Evolutionary conservation across 1,140 invertebrate species (phyloP), one percentile per base, ranked within the genome.

Genomic region (Cotesia vestalis): DNA sequence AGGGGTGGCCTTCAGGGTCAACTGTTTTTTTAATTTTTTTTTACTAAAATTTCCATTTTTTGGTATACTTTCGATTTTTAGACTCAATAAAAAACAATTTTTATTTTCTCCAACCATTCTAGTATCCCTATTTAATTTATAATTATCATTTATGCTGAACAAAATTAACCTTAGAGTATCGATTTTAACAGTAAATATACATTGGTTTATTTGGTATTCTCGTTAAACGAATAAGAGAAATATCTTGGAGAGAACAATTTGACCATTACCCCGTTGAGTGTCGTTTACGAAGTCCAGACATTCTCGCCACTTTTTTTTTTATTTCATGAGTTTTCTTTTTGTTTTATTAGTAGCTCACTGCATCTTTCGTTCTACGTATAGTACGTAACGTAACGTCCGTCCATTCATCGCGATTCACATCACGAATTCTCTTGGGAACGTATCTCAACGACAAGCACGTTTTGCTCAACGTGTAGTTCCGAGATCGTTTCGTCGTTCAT

Each of bases 391-490:
- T 46, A 46, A 46, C 40, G 40, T 46, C 40, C 40, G 51, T 66
- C 51, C 35, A 64, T 53, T 61, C 40, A 61, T 74, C 55, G 53
- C 27, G 53, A 74, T 74, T 74, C 73, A 9, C 55, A 55, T 70
- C 73, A 74, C 73, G 73, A 74, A 74, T 53, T 61, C 52, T 60
- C 40, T 62, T 59, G 53, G 60, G 34, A 66, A 70, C 62, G 52
- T 66, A 64, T 70, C 62, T 20, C 52, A 67, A 74, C 68, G 66
- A 74, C 68, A 74, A 60, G 69, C 68, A 71, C 73, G 68, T 71
- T 52, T 73, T 57, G 17, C 55, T 38, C 71, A 27, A 63, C 40
- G 71, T 67, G 38, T 67, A 67, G 71, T 72, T 60, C 53, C 71
- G 57, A 59, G 66, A 66, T 72, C 66, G 68, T 69, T 69, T 73